A percentile compares a stretch with the other conserved stretches of the same genome.
Evolutionary conservation across 2,888 invertebrate species (phyloP).

Genomic region (Parnassius orleans): DNA sequence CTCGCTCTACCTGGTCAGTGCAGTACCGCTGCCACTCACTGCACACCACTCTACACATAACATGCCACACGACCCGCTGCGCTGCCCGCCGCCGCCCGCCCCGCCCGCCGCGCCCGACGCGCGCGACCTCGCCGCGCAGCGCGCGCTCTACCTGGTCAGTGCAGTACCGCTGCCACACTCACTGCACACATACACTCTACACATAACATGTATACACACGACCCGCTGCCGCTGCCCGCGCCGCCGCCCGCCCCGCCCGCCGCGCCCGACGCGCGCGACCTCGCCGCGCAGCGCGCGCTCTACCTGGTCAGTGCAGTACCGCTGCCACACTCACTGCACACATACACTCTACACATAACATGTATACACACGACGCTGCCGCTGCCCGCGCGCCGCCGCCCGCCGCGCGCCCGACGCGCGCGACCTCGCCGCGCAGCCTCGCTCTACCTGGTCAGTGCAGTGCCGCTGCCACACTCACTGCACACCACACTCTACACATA

Average conservation of each 20-base stretch:
- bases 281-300: constrained; percentile 47
- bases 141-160: constrained; percentile 84
- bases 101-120: constrained; percentile 45
- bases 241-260: constrained; percentile 36
- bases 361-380: constrained; percentile 60
- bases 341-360: too few species aligned
- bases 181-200: background rate
- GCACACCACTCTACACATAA: too few species aligned
- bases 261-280: constrained; percentile 12
- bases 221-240: constrained; percentile 28
- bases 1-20: too few species aligned
- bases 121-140: constrained; percentile 88
- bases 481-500: too few species aligned
- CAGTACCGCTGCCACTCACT: too few species aligned
- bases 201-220: constrained; percentile 44
- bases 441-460: constrained; percentile 84
- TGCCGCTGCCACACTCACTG: background rate
- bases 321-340: background rate
- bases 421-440: constrained; percentile 90
- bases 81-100: constrained; percentile 49
- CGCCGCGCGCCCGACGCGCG: constrained; percentile 54
- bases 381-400: constrained; percentile 72
- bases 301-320: constrained; percentile 59
- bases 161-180: background rate
- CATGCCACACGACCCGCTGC: constrained; percentile 49